Conservation (phyloP, 1,140 invertebrate genomes). For the Atta cephalotes region DNA sequence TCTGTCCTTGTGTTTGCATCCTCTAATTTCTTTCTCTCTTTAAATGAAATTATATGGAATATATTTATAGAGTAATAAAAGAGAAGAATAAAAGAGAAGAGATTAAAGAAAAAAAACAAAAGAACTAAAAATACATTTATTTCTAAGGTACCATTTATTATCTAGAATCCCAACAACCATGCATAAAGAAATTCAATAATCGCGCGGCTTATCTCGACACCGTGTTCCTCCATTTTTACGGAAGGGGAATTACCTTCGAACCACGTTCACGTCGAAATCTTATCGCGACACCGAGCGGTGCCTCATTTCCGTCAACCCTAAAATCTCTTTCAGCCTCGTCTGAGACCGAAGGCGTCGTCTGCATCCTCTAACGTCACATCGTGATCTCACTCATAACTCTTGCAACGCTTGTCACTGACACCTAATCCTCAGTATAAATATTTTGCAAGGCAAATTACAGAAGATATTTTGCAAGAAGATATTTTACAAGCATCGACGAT, state of each 20-base stretch:
- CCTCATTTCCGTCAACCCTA: constrained; percentile 70
- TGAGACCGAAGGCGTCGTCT: constrained; percentile 33
- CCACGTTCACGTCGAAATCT: constrained; percentile 59
- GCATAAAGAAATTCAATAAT: constrained; percentile 52
- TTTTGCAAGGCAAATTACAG: constrained; percentile 25
- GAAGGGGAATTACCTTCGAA: constrained; percentile 25
- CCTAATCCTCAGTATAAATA: constrained; percentile 18
- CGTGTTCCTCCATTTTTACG: constrained; percentile 28
- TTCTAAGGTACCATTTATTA: neutral
- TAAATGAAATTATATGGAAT: neutral
- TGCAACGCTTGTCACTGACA: constrained; percentile 35
- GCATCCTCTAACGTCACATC: constrained; percentile 10
- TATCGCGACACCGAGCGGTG: constrained; percentile 59
- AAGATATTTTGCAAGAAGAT: constrained; percentile 16
- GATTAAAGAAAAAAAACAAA: neutral
- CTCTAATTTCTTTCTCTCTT: neutral
- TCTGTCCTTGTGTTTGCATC: neutral
- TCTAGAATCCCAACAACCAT: constrained; percentile 29
- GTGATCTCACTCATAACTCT: constrained; percentile 37
- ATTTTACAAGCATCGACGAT: neutral
- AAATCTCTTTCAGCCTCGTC: constrained; percentile 33
- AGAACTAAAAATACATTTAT: neutral
- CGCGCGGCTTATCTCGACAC: constrained; percentile 46
- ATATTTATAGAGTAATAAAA: neutral
- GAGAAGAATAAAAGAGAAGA: no score